Conservation (phyloP, 1,140 invertebrate species). For the Aporrectodea caliginosa region DNA sequence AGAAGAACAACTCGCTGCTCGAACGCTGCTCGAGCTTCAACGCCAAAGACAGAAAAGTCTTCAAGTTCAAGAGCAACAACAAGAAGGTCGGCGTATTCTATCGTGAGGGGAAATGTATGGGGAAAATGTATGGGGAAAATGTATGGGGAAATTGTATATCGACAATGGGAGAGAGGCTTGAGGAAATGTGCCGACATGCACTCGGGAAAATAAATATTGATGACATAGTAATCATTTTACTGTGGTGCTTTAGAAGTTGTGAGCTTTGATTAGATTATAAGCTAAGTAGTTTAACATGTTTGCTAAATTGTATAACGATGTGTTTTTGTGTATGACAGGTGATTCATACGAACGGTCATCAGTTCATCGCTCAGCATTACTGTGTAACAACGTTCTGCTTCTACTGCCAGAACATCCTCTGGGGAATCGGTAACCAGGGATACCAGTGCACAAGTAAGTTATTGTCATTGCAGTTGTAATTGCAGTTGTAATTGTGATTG, state of each 20-base stretch:
- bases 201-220: too few species aligned
- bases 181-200: too few species aligned
- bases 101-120: too few species aligned
- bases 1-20: conserved; percentile 53
- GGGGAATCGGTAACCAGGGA: conserved; percentile 89
- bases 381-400: conserved; percentile 85
- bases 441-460: conserved; percentile 78
- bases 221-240: too few species aligned
- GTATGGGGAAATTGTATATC: too few species aligned
- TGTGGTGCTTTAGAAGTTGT: too few species aligned
- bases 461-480: background rate
- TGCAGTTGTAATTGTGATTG: too few species aligned
- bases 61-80: conserved; percentile 50
- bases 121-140: too few species aligned
- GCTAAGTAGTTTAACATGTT: background rate
- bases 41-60: conserved; percentile 75
- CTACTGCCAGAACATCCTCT: conserved; percentile 85
- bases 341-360: conserved; percentile 68
- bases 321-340: too few species aligned
- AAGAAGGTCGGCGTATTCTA: too few species aligned
- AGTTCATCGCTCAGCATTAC: conserved; percentile 82
- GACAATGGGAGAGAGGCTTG: too few species aligned
- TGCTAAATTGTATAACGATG: background rate
- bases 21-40: conserved; percentile 74
- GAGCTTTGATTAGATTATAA: too few species aligned